Percentiles rank a stretch among this genome's conserved stretches.
phyloP scores from a whole-genome alignment of 2,113 vertebrate genomes.

The Centropus unirufus region DNA sequence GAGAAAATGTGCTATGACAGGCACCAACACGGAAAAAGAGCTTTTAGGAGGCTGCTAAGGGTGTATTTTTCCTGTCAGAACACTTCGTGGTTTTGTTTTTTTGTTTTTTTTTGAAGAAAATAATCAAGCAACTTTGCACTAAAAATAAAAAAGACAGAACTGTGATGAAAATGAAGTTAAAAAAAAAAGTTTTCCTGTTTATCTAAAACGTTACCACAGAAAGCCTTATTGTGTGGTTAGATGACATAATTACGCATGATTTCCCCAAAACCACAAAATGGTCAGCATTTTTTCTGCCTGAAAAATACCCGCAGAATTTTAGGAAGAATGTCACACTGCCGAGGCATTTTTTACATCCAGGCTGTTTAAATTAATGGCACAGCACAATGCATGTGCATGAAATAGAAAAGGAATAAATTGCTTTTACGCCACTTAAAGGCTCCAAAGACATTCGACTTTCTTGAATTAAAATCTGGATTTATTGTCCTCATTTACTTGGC shows the following conservation, averaged over 20 bases:
- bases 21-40: background rate
- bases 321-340: constrained; percentile 60
- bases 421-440: constrained; percentile 19
- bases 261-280: constrained; percentile 71
- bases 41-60: background rate
- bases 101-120: constrained; percentile 11
- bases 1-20: background rate
- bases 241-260: constrained; percentile 71
- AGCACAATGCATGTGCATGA: background rate
- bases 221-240: constrained; percentile 71
- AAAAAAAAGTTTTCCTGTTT: constrained; percentile 64
- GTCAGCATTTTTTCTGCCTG: constrained; percentile 78
- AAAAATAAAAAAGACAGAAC: constrained; percentile 11
- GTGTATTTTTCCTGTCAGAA: background rate
- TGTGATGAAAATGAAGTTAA: constrained; percentile 31
- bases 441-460: constrained; percentile 38
- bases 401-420: constrained; percentile 29
- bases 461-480: constrained; percentile 17
- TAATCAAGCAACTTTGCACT: background rate
- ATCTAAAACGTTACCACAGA: constrained; percentile 63
- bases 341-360: constrained; percentile 53
- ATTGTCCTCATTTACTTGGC: constrained; percentile 33
- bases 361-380: constrained; percentile 58
- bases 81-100: background rate
- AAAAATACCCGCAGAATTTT: constrained; percentile 74